Base-by-base conservation (phyloP, 2,888 invertebrate species). In the Pristionchus arcanus region DNA sequence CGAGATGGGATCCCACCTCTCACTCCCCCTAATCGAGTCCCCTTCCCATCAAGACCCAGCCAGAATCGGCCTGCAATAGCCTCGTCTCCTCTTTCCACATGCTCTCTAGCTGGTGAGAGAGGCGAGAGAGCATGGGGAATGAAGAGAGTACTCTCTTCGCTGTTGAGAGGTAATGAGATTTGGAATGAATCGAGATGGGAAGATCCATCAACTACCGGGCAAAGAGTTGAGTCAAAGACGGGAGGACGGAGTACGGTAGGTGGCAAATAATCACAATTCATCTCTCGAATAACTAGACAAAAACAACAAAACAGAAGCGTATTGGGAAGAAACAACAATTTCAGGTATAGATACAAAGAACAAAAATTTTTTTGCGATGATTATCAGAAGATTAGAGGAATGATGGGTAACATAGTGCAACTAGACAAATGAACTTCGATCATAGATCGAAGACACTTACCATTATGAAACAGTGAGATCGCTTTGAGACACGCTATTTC, bases 401-500 rank as follows among this genome's bases (percentile, higher is more conserved):
- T 25, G 34, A 49, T 9, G 13, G 42, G 9, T 1, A 49, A 9
- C 42, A 9, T 3, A 7, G 7, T 7, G 42, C 42, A 42, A 9
- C 9, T 49, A 49, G 42, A 49, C 42, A 49, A 49, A 49, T 49
- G 42, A 9, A 49, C 42, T 49, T 49, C 42, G 11, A 49, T 49
- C 42, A 49, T 9, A 49, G 42, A 9, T 25, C 71, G 2, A 11
- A 16, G 34, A 71, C 25, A 49, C 74, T 31, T 3, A 89, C 89
- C 89, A 34, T 42, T 59, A 21, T 89, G 77, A 49, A 89, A 89
- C 55, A 89, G 63, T 4, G 77, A 19, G 21, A 89, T 81, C 15
- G 89, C 89, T 28, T 89, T 89, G n/a, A 89, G 63, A 37, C 89
- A 89, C 0, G 89, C 89, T 15, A 89, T 42, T 28, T 89, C 89